phyloP scores from a whole-genome alignment of 2,888 invertebrate genomes.

The Pammene aurita region DNA sequence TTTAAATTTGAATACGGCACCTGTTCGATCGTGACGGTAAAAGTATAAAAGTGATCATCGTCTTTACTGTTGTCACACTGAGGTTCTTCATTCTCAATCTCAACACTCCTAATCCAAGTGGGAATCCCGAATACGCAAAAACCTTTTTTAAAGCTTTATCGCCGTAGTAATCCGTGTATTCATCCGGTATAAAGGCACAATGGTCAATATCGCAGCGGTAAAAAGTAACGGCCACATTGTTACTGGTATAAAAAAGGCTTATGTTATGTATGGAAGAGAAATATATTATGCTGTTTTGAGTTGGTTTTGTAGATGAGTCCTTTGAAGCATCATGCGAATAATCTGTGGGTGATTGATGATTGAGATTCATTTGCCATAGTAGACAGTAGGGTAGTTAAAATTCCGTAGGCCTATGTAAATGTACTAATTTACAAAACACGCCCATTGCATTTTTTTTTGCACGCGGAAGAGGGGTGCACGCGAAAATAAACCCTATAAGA shows the following conservation, averaged over 20 bases:
- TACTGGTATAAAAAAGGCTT: background rate
- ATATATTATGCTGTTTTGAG: background rate
- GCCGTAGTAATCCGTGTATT: slow-evolving; percentile 18
- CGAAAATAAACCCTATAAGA: too few species aligned
- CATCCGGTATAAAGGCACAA: slow-evolving; percentile 31
- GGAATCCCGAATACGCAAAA: slow-evolving; percentile 11
- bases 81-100: too few species aligned
- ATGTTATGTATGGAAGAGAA: background rate
- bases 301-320: background rate
- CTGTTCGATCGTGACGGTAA: too few species aligned
- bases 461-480: too few species aligned
- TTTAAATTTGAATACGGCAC: too few species aligned
- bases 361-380: background rate
- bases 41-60: too few species aligned
- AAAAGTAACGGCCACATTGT: slow-evolving; percentile 23
- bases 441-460: too few species aligned
- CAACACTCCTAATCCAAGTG: background rate
- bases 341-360: slow-evolving; percentile 19
- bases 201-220: slow-evolving; percentile 26
- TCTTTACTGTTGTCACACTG: too few species aligned
- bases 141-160: slow-evolving; percentile 33
- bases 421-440: too few species aligned
- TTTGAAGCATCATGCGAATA: slow-evolving; percentile 15
- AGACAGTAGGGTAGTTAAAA: too few species aligned
- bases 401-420: too few species aligned